phyloP scores from a whole-genome alignment of 2,797 vertebrate species.

The Sylvia borin region DNA sequence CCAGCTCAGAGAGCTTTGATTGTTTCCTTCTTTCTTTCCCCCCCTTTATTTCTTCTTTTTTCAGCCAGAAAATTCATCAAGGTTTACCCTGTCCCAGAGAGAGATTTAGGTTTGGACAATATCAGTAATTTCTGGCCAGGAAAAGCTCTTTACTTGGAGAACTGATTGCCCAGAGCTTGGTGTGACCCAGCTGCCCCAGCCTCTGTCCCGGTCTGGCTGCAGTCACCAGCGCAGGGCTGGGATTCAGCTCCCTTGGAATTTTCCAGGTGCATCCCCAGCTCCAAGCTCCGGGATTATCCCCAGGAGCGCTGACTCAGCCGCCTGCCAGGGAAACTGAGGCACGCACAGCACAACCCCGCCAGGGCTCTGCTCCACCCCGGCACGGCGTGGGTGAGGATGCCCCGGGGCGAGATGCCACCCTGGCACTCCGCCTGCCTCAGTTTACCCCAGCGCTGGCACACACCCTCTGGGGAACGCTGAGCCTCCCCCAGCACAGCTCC shows the following conservation, averaged over 20 bases:
- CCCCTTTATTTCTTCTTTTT: background rate
- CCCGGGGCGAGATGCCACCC: background rate
- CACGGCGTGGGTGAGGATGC: background rate
- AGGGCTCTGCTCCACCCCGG: background rate
- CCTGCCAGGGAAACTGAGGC: background rate
- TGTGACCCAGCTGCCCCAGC: background rate
- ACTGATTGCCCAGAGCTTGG: background rate
- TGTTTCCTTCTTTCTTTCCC: background rate
- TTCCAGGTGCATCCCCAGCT: background rate
- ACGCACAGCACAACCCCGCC: background rate
- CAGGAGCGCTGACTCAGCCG: background rate
- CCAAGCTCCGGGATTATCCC: rapidly evolving
- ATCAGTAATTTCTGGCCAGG: background rate
- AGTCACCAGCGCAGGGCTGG: background rate
- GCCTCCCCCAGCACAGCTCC: too few relatives aligned
- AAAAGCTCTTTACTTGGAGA: background rate
- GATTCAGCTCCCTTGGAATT: background rate
- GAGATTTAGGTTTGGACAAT: background rate
- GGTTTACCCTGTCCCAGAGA: background rate
- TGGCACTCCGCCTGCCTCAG: background rate
- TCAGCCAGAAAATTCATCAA: background rate
- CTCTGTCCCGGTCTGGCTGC: too few relatives aligned
- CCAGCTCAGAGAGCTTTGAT: background rate
- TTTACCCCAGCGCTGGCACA: background rate
- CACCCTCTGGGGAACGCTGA: background rate